Percentiles rank a stretch among this genome's conserved stretches.
phyloP scores from a whole-genome alignment of 2,888 invertebrate genomes.

The Phyllotreta striolata region DNA sequence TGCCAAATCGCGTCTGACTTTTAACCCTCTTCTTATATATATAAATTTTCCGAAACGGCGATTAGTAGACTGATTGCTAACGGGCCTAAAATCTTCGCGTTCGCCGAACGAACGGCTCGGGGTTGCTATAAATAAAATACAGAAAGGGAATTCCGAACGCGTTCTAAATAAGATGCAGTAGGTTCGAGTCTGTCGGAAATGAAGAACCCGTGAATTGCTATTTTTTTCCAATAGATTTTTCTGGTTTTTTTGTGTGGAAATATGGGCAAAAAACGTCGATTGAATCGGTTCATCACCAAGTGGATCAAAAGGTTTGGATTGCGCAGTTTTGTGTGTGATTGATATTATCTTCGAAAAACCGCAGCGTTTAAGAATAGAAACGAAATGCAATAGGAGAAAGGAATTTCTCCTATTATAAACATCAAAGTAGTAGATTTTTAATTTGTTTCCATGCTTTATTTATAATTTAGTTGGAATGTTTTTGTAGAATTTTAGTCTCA shows the following conservation, averaged over 20 bases:
- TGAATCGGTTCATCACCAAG: conserved; percentile 59
- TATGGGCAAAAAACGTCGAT: conserved; percentile 59
- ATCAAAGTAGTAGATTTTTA: too few species aligned
- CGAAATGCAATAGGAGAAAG: too few species aligned
- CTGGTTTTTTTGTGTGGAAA: conserved; percentile 27
- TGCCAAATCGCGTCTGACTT: conserved; percentile 22
- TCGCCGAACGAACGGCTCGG: conserved; percentile 43
- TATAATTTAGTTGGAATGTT: too few species aligned
- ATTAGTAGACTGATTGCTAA: conserved; percentile 24
- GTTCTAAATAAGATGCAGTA: conserved; percentile 42
- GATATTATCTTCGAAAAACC: not conserved
- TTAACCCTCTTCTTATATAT: conserved; percentile 15
- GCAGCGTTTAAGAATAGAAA: too few species aligned
- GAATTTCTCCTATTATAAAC: too few species aligned
- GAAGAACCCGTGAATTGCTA: conserved; percentile 21
- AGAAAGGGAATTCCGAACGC: conserved; percentile 47
- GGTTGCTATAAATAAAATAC: conserved; percentile 50
- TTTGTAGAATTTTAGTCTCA: too few species aligned
- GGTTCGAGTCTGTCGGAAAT: conserved; percentile 20
- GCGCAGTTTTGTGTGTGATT: not conserved
- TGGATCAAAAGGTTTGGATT: conserved; percentile 60
- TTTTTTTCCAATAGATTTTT: conserved; percentile 19
- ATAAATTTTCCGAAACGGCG: conserved; percentile 26
- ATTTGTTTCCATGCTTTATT: too few species aligned
- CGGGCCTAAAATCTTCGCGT: conserved; percentile 19